Percentiles rank a stretch among this genome's conserved stretches.
Evolutionary conservation across 2,797 vertebrate genomes (phyloP).

Genomic region (Melopsittacus undulatus): DNA sequence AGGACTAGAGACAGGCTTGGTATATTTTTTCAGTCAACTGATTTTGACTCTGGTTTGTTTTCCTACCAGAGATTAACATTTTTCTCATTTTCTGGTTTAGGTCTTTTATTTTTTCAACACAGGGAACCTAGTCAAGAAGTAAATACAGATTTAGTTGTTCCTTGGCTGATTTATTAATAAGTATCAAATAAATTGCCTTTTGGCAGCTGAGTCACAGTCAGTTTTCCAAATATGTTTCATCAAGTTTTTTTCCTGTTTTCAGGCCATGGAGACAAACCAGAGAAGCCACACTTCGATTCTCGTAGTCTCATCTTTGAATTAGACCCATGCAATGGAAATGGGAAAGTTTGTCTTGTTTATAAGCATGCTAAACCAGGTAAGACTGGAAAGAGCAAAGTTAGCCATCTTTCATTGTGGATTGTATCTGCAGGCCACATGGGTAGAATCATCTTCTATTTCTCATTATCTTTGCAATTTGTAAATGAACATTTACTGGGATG

Average conservation of each 20-base stretch:
- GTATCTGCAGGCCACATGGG: neutral
- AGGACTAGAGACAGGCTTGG: neutral
- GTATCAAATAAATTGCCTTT: neutral
- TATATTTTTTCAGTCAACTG: neutral
- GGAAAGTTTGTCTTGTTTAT: constrained; percentile 96
- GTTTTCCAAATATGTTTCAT: neutral
- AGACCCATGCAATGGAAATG: constrained; percentile 90
- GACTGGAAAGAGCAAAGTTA: neutral
- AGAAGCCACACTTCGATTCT: constrained; percentile 89
- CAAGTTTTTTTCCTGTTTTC: neutral
- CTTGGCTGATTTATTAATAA: neutral
- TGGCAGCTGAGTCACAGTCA: neutral
- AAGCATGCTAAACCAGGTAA: constrained; percentile 88
- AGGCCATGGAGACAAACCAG: constrained; percentile 74
- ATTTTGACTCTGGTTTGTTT: neutral
- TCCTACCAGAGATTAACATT: neutral
- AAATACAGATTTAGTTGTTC: neutral
- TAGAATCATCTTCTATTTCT: neutral
- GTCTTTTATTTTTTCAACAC: neutral
- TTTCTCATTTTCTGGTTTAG: neutral
- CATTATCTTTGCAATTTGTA: neutral
- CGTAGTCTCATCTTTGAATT: constrained; percentile 91
- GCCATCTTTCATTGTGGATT: neutral
- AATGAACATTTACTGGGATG: neutral
- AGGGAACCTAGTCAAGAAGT: neutral